phyloP scores from a whole-genome alignment of 2,113 vertebrate genomes.

The Phocoena phocoena region DNA sequence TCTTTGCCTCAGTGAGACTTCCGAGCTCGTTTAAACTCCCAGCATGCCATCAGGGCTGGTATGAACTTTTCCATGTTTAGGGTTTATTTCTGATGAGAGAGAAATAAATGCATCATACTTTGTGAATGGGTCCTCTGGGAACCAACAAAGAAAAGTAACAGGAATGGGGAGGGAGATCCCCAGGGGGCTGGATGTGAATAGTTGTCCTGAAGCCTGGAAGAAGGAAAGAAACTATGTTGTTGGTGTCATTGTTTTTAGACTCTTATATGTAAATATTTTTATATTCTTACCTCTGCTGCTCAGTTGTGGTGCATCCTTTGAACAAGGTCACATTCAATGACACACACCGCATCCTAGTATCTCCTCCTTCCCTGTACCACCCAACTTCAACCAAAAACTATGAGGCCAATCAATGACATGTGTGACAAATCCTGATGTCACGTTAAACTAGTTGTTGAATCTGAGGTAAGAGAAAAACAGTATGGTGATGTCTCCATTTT shows the following conservation, averaged over 20 bases:
- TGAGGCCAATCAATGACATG: background rate
- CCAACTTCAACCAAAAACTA: background rate
- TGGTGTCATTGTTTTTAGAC: background rate
- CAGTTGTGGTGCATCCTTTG: slow-evolving; percentile 8
- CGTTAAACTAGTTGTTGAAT: background rate
- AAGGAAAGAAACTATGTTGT: slow-evolving; percentile 46
- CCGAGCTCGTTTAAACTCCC: slow-evolving; percentile 75
- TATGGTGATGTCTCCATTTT: background rate
- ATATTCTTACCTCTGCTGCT: slow-evolving; percentile 54
- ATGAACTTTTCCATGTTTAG: slow-evolving; percentile 71
- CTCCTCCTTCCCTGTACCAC: background rate
- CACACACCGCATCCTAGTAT: background rate
- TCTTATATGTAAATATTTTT: background rate
- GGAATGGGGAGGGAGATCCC: slow-evolving; percentile 21
- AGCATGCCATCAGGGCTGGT: slow-evolving; percentile 66
- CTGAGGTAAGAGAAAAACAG: background rate
- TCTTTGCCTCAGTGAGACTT: slow-evolving; percentile 78
- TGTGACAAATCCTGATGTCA: background rate
- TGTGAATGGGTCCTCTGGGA: slow-evolving; percentile 66
- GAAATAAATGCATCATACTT: slow-evolving; percentile 75
- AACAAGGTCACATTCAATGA: background rate
- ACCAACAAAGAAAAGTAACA: slow-evolving; percentile 20
- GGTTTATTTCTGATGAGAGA: slow-evolving; percentile 75
- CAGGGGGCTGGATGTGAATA: background rate
- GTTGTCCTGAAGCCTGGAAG: slow-evolving; percentile 59